Evolutionary conservation across 2,888 invertebrate genomes (phyloP), one percentile per base, ranked within the genome.

Genomic region (Drosophila rubida): DNA sequence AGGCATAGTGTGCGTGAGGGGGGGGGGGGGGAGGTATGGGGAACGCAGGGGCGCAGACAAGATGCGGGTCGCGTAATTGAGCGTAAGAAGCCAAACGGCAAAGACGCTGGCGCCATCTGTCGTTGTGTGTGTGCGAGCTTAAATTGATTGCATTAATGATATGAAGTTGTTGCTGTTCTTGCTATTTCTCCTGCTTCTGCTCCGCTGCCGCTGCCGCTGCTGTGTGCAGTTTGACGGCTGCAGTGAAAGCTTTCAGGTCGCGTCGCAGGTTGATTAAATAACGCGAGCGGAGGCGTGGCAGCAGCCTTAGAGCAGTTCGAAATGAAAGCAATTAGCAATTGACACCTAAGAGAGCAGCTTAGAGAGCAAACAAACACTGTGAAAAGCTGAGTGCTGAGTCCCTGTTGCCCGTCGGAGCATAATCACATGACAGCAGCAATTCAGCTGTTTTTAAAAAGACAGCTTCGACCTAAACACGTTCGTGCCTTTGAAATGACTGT

Each of bases 141-240:
- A 64, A 64, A 58, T 73, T 75, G 75, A 75, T 75, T 75, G 75
- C 75, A 73, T 75, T 75, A 64, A 76, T 73, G 73, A 73, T 53
- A 75, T 76, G 37, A 61, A 64, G 55, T 55, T 68, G 75, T 53
- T 74, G 73, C 22, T 42, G 39, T 51, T 51, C 41, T 30, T 39
- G 37, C 14, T 53, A 11, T 39, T 45, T 16, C 19, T 50, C 8
- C 11, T 37, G 16, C 32, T 19, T 25, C n/a, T n/a, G 32, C 8
- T 35, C 1, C 5, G 35, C 35, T 59, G 60, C 13, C 49, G 27
- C 2, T 46, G 30, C 8, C 49, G 27, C 35, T 13, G 32, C 30
- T 62, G 48, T 30, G 27, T 48, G 63, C 42, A 63, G 49, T 54
- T 65, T 54, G 46, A 62, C 41, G 48, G 48, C 22, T 63, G 67